Percentiles rank a stretch among this genome's conserved stretches.
These are phyloP conservation scores for Lasioglossum albipes DNA, from an alignment of 1,140 invertebrate genomes.

Conservation along the genomic window DNA sequence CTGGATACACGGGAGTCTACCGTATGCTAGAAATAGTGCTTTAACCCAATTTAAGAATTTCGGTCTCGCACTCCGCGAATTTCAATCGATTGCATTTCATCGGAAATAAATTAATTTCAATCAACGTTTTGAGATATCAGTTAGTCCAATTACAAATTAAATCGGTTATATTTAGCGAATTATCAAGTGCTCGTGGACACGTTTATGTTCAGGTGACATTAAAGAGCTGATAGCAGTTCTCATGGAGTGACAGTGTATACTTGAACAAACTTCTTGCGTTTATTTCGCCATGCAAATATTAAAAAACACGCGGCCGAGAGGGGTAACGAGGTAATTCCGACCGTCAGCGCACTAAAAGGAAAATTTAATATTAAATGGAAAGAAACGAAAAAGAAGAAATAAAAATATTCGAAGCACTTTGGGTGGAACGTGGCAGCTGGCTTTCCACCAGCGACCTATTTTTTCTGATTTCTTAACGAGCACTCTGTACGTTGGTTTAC, in stretches of 20 bases:
- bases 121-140: no score
- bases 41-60: no score
- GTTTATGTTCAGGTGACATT: no score
- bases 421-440: conserved; percentile 2
- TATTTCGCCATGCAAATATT: not conserved
- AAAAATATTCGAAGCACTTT: conserved; percentile 1
- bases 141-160: no score
- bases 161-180: no score
- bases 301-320: not conserved
- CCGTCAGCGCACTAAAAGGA: not conserved
- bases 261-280: not conserved
- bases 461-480: conserved; percentile 24
- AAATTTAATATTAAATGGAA: conserved; percentile 24
- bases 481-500: not conserved
- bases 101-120: no score
- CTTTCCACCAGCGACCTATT: not conserved
- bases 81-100: no score
- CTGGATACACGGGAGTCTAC: no score
- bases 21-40: no score
- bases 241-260: not conserved
- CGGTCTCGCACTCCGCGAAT: no score
- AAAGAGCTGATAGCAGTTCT: not conserved
- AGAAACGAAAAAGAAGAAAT: not conserved
- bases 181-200: no score
- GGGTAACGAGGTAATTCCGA: not conserved